phyloP scores from a whole-genome alignment of 2,888 invertebrate genomes.

The Tortrix viridana region DNA sequence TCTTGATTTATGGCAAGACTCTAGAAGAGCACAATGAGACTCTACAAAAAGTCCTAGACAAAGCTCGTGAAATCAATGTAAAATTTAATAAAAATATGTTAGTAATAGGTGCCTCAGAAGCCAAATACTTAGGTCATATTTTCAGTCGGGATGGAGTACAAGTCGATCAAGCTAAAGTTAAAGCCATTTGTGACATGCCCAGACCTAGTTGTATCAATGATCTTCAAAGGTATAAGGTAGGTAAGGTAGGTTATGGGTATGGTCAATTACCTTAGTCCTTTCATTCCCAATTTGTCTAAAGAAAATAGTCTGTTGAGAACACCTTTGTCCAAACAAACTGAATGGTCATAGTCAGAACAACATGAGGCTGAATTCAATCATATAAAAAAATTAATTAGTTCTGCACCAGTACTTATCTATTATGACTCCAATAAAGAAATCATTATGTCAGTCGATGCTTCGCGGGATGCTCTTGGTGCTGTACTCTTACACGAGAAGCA shows the following conservation, averaged over 20 bases:
- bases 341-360: conserved; percentile 46
- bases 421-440: conserved; percentile 40
- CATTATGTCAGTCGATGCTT: conserved; percentile 39
- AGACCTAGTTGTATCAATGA: conserved; percentile 36
- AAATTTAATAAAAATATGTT: conserved; percentile 43
- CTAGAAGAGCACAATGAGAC: conserved; percentile 33
- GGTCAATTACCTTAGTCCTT: conserved; percentile 41
- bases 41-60: conserved; percentile 33
- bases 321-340: conserved; percentile 44
- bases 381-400: conserved; percentile 38
- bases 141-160: conserved; percentile 37
- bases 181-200: conserved; percentile 41
- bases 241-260: too few species aligned
- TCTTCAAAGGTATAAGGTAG: conserved; percentile 42
- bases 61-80: conserved; percentile 38
- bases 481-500: not conserved
- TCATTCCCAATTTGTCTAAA: conserved; percentile 38
- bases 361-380: conserved; percentile 42
- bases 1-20: conserved; percentile 39
- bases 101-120: conserved; percentile 26
- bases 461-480: conserved; percentile 38
- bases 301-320: not conserved
- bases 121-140: conserved; percentile 41
- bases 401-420: conserved; percentile 41
- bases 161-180: conserved; percentile 36